Evolutionary conservation across 2,888 invertebrate species (phyloP).

Genomic region (Tiliacea aurago): DNA sequence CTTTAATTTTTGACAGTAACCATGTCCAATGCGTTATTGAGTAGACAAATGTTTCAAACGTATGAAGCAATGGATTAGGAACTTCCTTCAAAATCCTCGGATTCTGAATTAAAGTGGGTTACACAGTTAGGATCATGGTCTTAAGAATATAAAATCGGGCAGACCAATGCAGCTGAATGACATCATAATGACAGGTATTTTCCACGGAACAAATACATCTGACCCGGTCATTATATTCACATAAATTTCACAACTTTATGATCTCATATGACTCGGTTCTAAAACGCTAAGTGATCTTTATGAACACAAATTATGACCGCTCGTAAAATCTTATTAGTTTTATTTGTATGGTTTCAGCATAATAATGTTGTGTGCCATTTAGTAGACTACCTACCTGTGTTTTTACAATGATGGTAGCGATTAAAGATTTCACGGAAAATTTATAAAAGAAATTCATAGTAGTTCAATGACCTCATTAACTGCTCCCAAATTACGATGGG

Average conservation of each 20-base stretch:
- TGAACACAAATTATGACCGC: slow-evolving; percentile 17
- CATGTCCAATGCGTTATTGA: not conserved
- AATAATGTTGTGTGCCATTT: slow-evolving; percentile 15
- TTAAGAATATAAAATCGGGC: not conserved
- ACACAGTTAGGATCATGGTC: too few relatives aligned
- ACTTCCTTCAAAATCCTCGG: not conserved
- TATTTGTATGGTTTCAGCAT: slow-evolving; percentile 15
- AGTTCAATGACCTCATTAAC: too few relatives aligned
- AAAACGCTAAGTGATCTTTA: slow-evolving; percentile 20
- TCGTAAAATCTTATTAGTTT: slow-evolving; percentile 41
- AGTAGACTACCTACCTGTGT: not conserved
- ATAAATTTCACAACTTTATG: slow-evolving; percentile 1
- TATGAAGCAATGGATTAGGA: not conserved
- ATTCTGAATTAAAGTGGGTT: not conserved
- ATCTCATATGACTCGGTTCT: slow-evolving; percentile 1
- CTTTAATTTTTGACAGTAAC: not conserved
- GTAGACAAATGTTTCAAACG: not conserved
- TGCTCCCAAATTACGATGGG: too few relatives aligned
- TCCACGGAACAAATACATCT: not conserved
- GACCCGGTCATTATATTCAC: slow-evolving; percentile 15
- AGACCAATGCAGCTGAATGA: not conserved
- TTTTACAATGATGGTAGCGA: not conserved
- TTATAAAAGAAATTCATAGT: not conserved
- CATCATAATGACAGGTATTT: not conserved
- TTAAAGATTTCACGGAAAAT: not conserved